Evolutionary conservation across 2,113 vertebrate genomes (phyloP).

Genomic region (Mormyrus lacerda): DNA sequence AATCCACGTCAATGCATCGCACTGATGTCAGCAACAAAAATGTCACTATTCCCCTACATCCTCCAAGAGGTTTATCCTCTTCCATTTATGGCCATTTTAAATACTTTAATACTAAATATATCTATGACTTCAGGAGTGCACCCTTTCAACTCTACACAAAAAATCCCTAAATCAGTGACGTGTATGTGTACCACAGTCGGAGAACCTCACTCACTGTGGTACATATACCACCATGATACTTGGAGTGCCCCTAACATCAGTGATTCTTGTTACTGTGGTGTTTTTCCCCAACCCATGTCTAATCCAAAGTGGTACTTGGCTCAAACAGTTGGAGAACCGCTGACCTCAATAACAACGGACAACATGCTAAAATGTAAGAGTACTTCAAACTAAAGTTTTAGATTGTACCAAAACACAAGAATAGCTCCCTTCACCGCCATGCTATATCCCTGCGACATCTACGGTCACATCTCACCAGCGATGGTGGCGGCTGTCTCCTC

Average conservation of each 20-base stretch:
- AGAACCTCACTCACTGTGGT: background rate
- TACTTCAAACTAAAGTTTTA: background rate
- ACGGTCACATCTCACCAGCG: constrained; percentile 43
- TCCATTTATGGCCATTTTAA: background rate
- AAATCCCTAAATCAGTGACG: background rate
- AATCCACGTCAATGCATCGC: background rate
- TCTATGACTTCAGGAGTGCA: background rate
- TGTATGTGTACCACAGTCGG: too few species aligned
- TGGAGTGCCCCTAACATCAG: background rate
- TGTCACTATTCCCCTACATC: background rate
- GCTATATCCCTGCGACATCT: background rate
- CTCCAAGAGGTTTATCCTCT: background rate
- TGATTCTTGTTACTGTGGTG: background rate
- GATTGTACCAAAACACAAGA: background rate
- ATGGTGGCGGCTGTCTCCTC: constrained; percentile 72
- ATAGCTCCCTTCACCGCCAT: background rate
- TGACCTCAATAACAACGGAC: background rate
- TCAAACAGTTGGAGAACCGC: background rate
- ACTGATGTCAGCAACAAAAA: background rate
- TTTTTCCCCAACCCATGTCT: background rate
- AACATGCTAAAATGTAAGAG: background rate
- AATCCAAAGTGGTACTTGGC: background rate
- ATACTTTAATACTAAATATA: background rate
- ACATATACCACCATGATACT: background rate
- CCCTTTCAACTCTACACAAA: background rate